Percentiles rank a stretch among this genome's conserved stretches.
These are phyloP conservation scores for Tortricodes alternella DNA, from an alignment of 2,888 invertebrate genomes.

Conservation along the genomic window DNA sequence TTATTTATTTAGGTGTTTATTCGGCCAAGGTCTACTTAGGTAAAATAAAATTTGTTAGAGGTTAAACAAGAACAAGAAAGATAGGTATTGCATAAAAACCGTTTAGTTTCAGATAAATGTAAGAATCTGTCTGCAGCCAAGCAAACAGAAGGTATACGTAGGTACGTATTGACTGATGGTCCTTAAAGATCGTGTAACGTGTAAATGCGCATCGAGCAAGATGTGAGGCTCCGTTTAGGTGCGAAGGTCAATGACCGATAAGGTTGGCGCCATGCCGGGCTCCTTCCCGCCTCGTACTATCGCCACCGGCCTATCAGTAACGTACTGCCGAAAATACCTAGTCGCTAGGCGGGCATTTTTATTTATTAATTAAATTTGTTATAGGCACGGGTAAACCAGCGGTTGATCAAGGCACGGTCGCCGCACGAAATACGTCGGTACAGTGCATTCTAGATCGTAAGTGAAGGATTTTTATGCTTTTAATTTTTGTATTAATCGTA, in stretches of 20 bases:
- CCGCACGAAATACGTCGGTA: not conserved
- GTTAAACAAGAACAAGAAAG: not conserved
- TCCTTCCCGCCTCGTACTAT: slow-evolving; percentile 57
- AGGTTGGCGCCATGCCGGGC: slow-evolving; percentile 69
- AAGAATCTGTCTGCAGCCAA: not conserved
- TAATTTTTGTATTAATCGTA: too few species aligned
- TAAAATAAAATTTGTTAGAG: slow-evolving; percentile 1
- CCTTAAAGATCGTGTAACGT: slow-evolving; percentile 58
- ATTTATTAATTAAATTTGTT: slow-evolving; percentile 8
- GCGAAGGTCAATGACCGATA: slow-evolving; percentile 81
- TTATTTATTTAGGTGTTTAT: slow-evolving; percentile 31
- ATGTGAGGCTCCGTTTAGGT: slow-evolving; percentile 79
- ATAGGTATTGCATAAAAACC: not conserved
- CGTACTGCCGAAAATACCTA: slow-evolving; percentile 33
- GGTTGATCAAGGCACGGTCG: not conserved
- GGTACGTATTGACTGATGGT: slow-evolving; percentile 41
- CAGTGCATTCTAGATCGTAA: too few species aligned
- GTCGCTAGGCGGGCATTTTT: slow-evolving; percentile 21
- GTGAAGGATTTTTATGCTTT: not conserved
- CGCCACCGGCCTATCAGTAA: slow-evolving; percentile 55
- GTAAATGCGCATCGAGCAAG: slow-evolving; percentile 59
- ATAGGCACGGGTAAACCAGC: not conserved
- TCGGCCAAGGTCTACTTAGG: slow-evolving; percentile 13
- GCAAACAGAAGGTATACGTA: not conserved
- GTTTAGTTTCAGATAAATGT: not conserved